Conservation (phyloP, 2,888 invertebrate genomes). For the Anaspis maculata region DNA sequence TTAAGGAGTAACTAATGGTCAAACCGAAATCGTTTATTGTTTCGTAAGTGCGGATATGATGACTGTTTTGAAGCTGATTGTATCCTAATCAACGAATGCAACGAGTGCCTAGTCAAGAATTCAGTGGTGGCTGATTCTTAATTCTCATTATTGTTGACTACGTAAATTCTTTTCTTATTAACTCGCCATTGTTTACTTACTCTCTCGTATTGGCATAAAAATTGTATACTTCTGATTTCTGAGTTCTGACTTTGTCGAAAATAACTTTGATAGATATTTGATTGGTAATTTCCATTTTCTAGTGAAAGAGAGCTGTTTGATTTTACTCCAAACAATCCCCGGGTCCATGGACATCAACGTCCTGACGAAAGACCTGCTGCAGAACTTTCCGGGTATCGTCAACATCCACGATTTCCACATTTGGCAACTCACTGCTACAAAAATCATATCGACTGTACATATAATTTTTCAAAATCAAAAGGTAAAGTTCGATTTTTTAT, state of each 20-base stretch:
- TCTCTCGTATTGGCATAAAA: not conserved
- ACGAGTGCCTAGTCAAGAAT: not conserved
- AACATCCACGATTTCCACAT: constrained; percentile 84
- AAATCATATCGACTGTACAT: constrained; percentile 78
- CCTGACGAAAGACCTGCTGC: constrained; percentile 55
- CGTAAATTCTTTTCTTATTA: no score
- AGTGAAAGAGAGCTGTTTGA: constrained; percentile 86
- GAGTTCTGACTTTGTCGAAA: no score
- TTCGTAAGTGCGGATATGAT: no score
- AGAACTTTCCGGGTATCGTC: constrained; percentile 60
- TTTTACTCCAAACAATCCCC: constrained; percentile 87
- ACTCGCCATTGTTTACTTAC: no score
- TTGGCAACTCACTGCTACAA: constrained; percentile 75
- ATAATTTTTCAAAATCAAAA: constrained; percentile 58
- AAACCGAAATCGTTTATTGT: no score
- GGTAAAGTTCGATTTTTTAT: constrained; percentile 2
- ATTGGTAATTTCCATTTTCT: no score
- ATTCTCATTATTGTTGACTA: no score
- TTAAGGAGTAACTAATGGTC: no score
- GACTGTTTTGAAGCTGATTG: no score
- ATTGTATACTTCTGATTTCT: no score
- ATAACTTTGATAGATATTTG: no score
- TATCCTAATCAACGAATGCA: no score
- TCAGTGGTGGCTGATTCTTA: not conserved
- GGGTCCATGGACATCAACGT: constrained; percentile 73